A percentile compares a stretch with the other conserved stretches of the same genome.
Evolutionary conservation across 2,888 invertebrate species (phyloP).

Genomic region (Sisyra terminalis): DNA sequence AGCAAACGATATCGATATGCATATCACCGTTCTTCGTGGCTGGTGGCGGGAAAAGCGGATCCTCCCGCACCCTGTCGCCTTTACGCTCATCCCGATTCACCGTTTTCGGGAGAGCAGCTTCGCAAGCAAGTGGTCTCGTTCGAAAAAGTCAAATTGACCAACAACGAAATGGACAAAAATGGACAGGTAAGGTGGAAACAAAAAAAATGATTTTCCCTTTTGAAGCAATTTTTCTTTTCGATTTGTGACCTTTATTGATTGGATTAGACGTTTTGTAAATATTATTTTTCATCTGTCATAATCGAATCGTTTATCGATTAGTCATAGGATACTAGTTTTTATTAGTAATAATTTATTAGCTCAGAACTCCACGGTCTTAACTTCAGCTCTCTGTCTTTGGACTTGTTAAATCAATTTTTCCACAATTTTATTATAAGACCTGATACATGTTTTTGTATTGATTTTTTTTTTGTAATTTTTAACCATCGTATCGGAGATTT

Average conservation of each 20-base stretch:
- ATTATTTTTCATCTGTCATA: slow-evolving; percentile 1
- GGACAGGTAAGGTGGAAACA: slow-evolving; percentile 59
- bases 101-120: slow-evolving; percentile 63
- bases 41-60: slow-evolving; percentile 70
- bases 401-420: no score
- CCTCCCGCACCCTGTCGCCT: slow-evolving; percentile 53
- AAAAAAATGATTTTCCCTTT: slow-evolving; percentile 9
- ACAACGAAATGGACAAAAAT: slow-evolving; percentile 65
- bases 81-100: slow-evolving; percentile 65
- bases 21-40: slow-evolving; percentile 68
- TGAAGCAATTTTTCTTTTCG: slow-evolving; percentile 4
- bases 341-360: no score
- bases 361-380: no score
- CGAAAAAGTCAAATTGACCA: slow-evolving; percentile 71
- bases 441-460: no score
- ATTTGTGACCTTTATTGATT: background rate
- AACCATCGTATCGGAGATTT: no score
- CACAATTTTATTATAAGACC: no score
- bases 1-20: slow-evolving; percentile 66
- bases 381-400: no score
- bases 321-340: no score
- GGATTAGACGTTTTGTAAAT: background rate
- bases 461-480: no score
- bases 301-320: no score
- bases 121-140: slow-evolving; percentile 64